These are phyloP conservation scores for Acanthococcus lagerstroemiae DNA, from an alignment of 2,888 invertebrate species.

Conservation along the genomic window DNA sequence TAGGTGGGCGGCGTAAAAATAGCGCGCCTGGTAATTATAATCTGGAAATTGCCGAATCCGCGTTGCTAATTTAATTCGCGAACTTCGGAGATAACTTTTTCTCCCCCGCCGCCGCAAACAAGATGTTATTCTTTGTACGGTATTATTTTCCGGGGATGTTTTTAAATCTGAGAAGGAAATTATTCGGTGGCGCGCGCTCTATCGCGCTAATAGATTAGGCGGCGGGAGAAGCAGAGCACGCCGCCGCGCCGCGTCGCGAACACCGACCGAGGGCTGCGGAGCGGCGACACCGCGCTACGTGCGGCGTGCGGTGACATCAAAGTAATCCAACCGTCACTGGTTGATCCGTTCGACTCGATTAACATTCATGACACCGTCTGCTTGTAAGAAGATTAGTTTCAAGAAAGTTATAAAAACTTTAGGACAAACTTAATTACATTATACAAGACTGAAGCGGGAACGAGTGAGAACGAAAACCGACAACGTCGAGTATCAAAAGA, in stretches of 20 bases:
- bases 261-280: neutral
- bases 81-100: neutral
- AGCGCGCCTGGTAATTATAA: neutral
- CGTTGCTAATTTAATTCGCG: neutral
- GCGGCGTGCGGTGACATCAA: conserved; percentile 17
- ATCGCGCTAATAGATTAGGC: neutral
- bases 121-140: neutral
- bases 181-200: neutral
- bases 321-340: conserved; percentile 30
- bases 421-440: conserved; percentile 28
- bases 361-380: conserved; percentile 28
- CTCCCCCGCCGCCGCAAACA: neutral
- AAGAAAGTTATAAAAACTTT: conserved; percentile 30
- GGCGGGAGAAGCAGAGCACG: neutral
- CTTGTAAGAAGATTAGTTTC: conserved; percentile 29
- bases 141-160: neutral
- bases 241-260: neutral
- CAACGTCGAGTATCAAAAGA: no score
- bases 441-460: conserved; percentile 21
- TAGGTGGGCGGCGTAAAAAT: neutral
- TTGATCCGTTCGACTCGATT: conserved; percentile 30
- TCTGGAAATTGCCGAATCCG: neutral
- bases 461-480: no score
- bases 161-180: no score
- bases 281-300: neutral